Conservation (phyloP, 2,797 vertebrate genomes). For the Phaenicophaeus curvirostris region DNA sequence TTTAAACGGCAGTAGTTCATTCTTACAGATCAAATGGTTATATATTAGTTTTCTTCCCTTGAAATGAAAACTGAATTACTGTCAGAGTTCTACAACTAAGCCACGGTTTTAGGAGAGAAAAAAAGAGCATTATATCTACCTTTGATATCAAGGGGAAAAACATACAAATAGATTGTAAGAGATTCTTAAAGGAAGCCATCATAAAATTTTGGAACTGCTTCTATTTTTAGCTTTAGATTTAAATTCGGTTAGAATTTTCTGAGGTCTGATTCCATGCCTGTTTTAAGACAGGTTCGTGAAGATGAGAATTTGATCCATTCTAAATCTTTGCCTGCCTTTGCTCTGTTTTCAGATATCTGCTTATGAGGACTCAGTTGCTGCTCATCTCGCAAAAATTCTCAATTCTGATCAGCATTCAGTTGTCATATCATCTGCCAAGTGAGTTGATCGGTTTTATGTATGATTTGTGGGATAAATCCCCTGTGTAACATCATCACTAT, state of each 20-base stretch:
- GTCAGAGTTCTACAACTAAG: neutral
- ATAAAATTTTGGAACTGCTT: neutral
- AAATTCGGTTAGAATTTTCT: neutral
- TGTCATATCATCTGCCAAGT: conserved; percentile 97
- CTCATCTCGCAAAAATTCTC: conserved; percentile 96
- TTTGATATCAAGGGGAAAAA: neutral
- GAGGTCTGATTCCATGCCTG: neutral
- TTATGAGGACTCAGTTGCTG: conserved; percentile 94
- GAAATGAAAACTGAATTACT: neutral
- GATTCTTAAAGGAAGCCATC: neutral
- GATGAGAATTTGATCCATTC: neutral
- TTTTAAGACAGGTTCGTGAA: neutral
- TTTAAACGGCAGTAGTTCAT: neutral
- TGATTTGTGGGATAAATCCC: neutral
- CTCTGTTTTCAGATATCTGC: conserved; percentile 88
- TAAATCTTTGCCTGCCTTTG: neutral
- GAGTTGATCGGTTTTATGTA: conserved; percentile 65
- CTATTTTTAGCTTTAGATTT: neutral
- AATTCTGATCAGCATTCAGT: conserved; percentile 96
- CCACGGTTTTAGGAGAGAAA: neutral
- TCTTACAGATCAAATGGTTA: neutral
- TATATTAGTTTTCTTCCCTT: neutral
- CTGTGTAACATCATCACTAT: neutral
- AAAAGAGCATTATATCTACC: neutral
- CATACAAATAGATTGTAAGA: neutral